Percentiles rank a stretch among this genome's conserved stretches.
phyloP scores from a whole-genome alignment of 2,113 vertebrate species.

The Dromas ardeola region DNA sequence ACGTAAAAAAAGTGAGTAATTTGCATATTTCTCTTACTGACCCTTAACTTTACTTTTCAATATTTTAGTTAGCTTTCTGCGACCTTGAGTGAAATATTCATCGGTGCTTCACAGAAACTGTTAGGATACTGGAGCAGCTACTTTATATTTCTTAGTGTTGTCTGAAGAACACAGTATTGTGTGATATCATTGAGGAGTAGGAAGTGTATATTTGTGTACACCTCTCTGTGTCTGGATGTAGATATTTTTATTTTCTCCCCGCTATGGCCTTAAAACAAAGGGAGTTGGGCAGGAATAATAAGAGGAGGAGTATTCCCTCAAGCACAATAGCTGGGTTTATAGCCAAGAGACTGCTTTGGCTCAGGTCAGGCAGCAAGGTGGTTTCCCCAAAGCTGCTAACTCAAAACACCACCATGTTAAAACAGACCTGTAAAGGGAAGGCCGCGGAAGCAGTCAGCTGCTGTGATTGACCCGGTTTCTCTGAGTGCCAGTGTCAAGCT shows the following conservation, averaged over 20 bases:
- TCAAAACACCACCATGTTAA: background rate
- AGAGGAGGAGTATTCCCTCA: background rate
- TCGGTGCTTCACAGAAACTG: background rate
- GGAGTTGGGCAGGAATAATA: background rate
- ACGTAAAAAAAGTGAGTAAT: background rate
- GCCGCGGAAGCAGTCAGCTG: background rate
- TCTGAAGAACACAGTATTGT: background rate
- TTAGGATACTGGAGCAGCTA: background rate
- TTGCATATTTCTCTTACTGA: background rate
- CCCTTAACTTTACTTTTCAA: background rate
- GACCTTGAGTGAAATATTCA: background rate
- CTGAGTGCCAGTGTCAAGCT: background rate
- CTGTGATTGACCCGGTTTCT: background rate
- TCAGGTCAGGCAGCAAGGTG: background rate
- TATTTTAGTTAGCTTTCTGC: background rate
- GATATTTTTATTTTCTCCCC: background rate
- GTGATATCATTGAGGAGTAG: background rate
- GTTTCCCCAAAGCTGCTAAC: background rate
- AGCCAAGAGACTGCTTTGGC: background rate
- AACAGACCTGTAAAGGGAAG: background rate
- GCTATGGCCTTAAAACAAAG: background rate
- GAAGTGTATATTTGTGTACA: background rate
- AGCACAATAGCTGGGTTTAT: background rate
- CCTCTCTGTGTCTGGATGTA: background rate
- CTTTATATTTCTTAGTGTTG: background rate